phyloP scores from a whole-genome alignment of 2,113 vertebrate species.

The Oreocharis arfaki region DNA sequence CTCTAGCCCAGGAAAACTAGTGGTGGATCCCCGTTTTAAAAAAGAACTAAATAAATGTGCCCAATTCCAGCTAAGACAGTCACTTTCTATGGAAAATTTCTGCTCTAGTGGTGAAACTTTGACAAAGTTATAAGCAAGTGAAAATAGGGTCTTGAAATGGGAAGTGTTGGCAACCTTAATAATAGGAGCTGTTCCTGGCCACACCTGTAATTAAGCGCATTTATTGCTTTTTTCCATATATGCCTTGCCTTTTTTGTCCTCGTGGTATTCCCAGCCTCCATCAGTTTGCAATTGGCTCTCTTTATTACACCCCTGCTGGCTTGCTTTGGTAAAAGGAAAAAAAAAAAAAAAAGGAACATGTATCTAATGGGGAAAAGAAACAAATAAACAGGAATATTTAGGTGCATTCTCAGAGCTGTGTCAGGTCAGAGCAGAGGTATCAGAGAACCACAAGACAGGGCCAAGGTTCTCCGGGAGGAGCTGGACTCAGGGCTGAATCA shows the following conservation, averaged over 20 bases:
- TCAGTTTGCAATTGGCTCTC: neutral
- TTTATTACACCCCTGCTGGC: neutral
- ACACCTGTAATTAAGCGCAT: constrained; percentile 30
- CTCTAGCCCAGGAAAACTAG: neutral
- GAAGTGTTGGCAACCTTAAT: neutral
- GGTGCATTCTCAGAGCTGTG: neutral
- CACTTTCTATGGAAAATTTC: neutral
- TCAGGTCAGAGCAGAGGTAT: neutral
- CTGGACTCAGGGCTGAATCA: neutral
- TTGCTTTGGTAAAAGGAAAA: neutral
- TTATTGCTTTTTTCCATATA: constrained; percentile 34
- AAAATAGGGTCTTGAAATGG: constrained; percentile 28
- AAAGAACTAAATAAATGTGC: neutral
- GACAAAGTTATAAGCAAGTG: neutral
- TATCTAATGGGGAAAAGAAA: neutral
- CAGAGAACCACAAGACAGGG: neutral
- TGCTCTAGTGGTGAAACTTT: neutral
- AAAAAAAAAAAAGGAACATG: neutral
- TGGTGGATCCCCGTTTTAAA: neutral
- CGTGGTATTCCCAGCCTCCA: neutral
- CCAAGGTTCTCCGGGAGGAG: neutral
- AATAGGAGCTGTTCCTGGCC: constrained; percentile 1
- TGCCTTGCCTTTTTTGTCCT: neutral
- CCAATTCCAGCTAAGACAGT: neutral
- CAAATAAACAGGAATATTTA: neutral